Evolutionary conservation across 2,888 invertebrate species (phyloP).

Genomic region (Nudaria mundana): DNA sequence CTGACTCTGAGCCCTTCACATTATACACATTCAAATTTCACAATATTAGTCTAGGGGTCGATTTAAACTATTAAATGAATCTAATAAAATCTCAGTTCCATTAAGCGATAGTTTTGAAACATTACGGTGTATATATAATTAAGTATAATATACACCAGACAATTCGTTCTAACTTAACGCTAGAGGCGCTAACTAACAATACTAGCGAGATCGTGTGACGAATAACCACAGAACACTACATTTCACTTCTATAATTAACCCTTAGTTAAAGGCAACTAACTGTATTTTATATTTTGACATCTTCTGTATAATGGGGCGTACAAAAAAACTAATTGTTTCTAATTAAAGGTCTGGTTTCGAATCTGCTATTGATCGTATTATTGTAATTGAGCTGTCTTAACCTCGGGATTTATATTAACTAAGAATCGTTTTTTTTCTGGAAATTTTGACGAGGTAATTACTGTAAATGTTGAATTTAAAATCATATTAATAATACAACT

Average conservation of each 20-base stretch:
- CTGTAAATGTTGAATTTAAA: too few relatives aligned
- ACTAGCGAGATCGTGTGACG: slow-evolving; percentile 80
- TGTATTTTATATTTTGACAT: slow-evolving; percentile 42
- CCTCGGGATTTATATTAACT: too few relatives aligned
- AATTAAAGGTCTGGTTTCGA: slow-evolving; percentile 39
- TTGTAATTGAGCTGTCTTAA: too few relatives aligned
- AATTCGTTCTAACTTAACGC: slow-evolving; percentile 72
- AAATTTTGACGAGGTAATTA: too few relatives aligned
- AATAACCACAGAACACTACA: slow-evolving; percentile 78
- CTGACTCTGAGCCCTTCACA: slow-evolving; percentile 41
- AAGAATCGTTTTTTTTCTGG: too few relatives aligned
- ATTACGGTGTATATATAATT: slow-evolving; percentile 40
- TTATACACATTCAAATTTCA: slow-evolving; percentile 35
- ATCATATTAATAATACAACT: too few relatives aligned
- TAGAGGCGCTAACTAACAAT: slow-evolving; percentile 77
- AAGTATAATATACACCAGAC: slow-evolving; percentile 46
- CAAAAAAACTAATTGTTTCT: slow-evolving; percentile 52
- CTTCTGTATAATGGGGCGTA: slow-evolving; percentile 64
- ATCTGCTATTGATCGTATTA: slow-evolving; percentile 37
- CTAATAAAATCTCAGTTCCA: slow-evolving; percentile 47
- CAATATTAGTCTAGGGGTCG: slow-evolving; percentile 44
- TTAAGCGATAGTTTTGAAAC: slow-evolving; percentile 48
- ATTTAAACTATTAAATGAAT: slow-evolving; percentile 50
- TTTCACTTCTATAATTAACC: slow-evolving; percentile 56
- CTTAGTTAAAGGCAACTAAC: slow-evolving; percentile 67